Evolutionary conservation across 1,140 invertebrate genomes (phyloP), one percentile per base, ranked within the genome.

Genomic region (Solenopsis fugax): DNA sequence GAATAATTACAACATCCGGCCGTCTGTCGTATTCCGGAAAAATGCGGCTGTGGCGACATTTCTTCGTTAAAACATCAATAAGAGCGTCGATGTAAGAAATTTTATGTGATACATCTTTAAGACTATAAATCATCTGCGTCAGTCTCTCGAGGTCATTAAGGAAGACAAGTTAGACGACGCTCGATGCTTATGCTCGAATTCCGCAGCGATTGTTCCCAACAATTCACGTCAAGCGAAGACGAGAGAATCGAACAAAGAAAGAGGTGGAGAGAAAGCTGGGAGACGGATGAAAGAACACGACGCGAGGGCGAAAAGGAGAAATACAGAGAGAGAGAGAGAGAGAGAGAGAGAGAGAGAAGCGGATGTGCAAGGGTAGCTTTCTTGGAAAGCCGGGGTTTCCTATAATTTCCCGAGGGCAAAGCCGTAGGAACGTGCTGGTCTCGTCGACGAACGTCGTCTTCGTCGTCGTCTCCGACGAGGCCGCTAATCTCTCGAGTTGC

Each of bases 361-460:
- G 67, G 76, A 90, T 90, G 87, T 81, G 69, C 73, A 12, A 80
- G 54, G 73, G 85, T 89, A 85, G 90, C 76, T 89, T 88, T 77
- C 85, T 87, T 45, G 71, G 81, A 87, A 88, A 72, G 80, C 86
- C n/a, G 48, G 78, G 85, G 85, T 82, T 89, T 87, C 87, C 87
- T 87, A 92, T 93, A 93, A 93, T 93, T 93, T 93, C 92, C 92
- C 92, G 92, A 89, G 92, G 92, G 92, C 89, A 88, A 92, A 92
- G 87, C 86, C 72, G 34, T 84, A 88, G 87, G 67, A 91, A 92
- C 91, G 91, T 91, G 91, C 90, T 34, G 73, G 69, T 88, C 76
- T 88, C 82, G 86, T 90, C 86, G 72, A 62, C 71, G 34, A 75
- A 64, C 65, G 73, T 67, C 67, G 82, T 52, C 82, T 62, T 80